Conservation (phyloP, 2,113 vertebrate genomes). For the Panurus biarmicus region DNA sequence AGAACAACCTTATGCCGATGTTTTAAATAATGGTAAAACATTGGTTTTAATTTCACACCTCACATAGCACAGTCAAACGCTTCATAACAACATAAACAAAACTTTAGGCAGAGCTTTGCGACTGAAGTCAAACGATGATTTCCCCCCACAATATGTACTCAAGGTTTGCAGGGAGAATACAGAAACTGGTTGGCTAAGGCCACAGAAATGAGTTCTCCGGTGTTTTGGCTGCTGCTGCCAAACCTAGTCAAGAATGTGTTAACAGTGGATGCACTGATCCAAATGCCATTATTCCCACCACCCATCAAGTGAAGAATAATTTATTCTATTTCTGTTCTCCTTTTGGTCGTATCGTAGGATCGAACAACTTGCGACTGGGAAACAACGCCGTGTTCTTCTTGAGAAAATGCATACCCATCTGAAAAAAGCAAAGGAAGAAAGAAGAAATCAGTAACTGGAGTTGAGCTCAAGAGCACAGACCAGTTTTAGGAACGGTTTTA, state of each 20-base stretch:
- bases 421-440: slow-evolving; percentile 32
- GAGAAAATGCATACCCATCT: slow-evolving; percentile 98
- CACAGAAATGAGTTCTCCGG: slow-evolving; percentile 71
- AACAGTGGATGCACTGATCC: slow-evolving; percentile 50
- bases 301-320: background rate
- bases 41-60: slow-evolving; percentile 71
- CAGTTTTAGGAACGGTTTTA: background rate
- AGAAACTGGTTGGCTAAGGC: slow-evolving; percentile 76
- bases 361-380: slow-evolving; percentile 94
- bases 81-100: slow-evolving; percentile 64
- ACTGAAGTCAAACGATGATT: slow-evolving; percentile 26
- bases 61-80: slow-evolving; percentile 61
- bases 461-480: background rate
- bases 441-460: background rate
- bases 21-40: slow-evolving; percentile 50
- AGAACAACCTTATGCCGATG: slow-evolving; percentile 16
- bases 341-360: slow-evolving; percentile 93
- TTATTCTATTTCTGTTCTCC: slow-evolving; percentile 81
- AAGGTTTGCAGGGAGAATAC: slow-evolving; percentile 26
- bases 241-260: slow-evolving; percentile 32
- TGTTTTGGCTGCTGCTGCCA: slow-evolving; percentile 54
- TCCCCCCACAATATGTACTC: background rate
- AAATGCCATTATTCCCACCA: slow-evolving; percentile 23
- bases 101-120: slow-evolving; percentile 58
- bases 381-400: slow-evolving; percentile 96